Base-by-base conservation (phyloP, 2,888 invertebrate genomes). In the Byasa hedistus region DNA sequence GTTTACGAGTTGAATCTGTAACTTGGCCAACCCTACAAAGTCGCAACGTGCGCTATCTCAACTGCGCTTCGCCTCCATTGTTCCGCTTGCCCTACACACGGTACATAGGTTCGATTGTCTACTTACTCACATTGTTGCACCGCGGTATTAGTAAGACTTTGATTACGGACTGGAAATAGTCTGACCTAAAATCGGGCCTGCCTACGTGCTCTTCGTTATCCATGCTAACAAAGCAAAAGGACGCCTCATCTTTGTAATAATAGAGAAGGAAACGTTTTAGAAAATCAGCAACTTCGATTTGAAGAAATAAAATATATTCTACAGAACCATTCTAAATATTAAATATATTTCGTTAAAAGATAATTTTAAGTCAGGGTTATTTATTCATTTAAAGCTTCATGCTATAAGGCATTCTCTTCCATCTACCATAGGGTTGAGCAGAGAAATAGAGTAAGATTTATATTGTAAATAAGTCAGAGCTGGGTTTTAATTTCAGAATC, bases 91-190 rank as follows among this genome's bases (percentile, higher is more conserved):
- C 68, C 68, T 68, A 61, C 68, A 68, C 68, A 48, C 55, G 61
- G 58, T 55, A 68, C 61, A 44, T 68, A 68, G 68, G 59, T 65
- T 68, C 68, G 65, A 68, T 68, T 68, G 68, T 68, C 64, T 68
- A 52, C 61, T 44, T 55, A 55, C 55, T 57, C 57, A 68, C 67
- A 68, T 68, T 68, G 67, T 68, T 68, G 60, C 64, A 51, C 59
- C 24, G 56, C 21, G 21, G 48, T 61, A 68, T 68, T 68, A 68
- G 60, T 68, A 68, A 68, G 67, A 68, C 67, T 57, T 66, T 68
- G 67, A 68, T 68, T 68, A 68, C 67, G 22, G 24, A 63, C 67
- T 68, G 57, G 64, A 64, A 64, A 57, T 64, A 61, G 66, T 59
- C 61, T 68, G 67, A 68, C 67, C 67, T 64, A 68, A 68, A 64